Evolutionary conservation across 2,888 invertebrate genomes (phyloP).

Genomic region (Anodontia alba): DNA sequence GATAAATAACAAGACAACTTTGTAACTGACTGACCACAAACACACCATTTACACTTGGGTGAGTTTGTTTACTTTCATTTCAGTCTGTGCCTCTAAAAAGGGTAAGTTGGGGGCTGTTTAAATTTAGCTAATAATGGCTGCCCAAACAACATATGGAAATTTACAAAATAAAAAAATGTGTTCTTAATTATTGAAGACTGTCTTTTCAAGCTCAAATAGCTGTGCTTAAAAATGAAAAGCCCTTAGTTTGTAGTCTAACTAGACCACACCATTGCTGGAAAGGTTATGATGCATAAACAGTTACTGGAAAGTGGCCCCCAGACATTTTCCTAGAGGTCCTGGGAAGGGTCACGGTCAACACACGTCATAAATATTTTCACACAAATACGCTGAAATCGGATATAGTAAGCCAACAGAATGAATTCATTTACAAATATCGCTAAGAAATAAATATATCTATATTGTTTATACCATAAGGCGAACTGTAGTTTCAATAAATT

Average conservation of each 20-base stretch:
- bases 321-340: conserved; percentile 48
- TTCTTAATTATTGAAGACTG: too few relatives aligned
- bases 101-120: background rate
- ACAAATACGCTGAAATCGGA: background rate
- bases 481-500: background rate
- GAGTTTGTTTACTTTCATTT: conserved; percentile 1
- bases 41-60: background rate
- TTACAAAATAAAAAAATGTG: too few relatives aligned
- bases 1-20: too few relatives aligned
- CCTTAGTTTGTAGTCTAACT: too few relatives aligned
- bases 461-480: background rate
- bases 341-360: conserved; percentile 52
- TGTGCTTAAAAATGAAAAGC: too few relatives aligned
- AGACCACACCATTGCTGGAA: too few relatives aligned
- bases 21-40: too few relatives aligned
- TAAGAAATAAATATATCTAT: background rate
- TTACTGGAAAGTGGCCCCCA: conserved; percentile 15
- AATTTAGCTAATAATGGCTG: background rate
- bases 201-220: too few relatives aligned
- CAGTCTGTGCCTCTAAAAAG: background rate
- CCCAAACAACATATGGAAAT: background rate
- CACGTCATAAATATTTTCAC: conserved; percentile 27
- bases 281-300: background rate
- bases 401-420: background rate
- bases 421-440: background rate